phyloP scores from a whole-genome alignment of 2,888 invertebrate species.

The Troides oblongomaculatus region DNA sequence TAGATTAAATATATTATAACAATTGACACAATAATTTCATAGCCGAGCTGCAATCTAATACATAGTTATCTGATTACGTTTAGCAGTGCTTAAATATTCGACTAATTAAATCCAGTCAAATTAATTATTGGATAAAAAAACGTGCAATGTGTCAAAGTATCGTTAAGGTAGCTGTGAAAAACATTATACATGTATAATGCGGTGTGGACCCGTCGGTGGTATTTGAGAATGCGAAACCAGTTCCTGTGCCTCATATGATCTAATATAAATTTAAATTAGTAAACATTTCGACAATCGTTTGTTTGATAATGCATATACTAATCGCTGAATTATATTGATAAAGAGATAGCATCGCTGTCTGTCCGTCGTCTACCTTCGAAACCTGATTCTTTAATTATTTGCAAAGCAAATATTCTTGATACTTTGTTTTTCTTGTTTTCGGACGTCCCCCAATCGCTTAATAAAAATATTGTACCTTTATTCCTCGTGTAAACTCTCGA shows the following conservation, averaged over 20 bases:
- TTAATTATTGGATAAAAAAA: neutral
- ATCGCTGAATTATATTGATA: constrained; percentile 11
- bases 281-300: neutral
- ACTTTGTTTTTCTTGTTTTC: neutral
- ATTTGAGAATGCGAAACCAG: neutral
- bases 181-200: neutral
- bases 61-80: neutral
- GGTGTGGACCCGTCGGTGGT: neutral
- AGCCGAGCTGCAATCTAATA: neutral
- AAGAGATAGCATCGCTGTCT: constrained; percentile 13
- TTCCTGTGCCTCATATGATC: neutral
- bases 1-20: neutral
- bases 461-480: neutral
- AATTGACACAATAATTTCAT: no score
- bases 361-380: constrained; percentile 19
- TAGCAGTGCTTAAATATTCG: neutral
- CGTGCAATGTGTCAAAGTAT: neutral
- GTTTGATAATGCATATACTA: neutral
- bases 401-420: constrained; percentile 14
- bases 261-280: constrained; percentile 1
- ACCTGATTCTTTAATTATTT: constrained; percentile 18
- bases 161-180: neutral
- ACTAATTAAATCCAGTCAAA: neutral
- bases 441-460: constrained; percentile 1
- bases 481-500: neutral